Evolutionary conservation across 2,888 invertebrate species (phyloP), one percentile per base, ranked within the genome.

Genomic region (Cataglyphis albicans): DNA sequence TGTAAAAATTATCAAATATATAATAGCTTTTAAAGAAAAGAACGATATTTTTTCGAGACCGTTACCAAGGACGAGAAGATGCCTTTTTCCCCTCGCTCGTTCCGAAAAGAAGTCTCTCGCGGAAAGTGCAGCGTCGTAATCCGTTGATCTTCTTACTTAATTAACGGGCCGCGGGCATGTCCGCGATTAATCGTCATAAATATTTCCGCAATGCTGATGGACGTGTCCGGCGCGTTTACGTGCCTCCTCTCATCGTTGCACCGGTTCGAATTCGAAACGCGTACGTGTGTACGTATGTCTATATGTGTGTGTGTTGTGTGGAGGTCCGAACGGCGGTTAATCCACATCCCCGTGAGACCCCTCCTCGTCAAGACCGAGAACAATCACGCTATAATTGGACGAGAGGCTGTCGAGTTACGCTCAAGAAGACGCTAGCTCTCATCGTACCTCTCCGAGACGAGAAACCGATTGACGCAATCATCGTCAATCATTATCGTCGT

Each of bases 301-400:
- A n/a, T 15, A 6, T 72, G 72, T 25, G 55, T 5, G 35, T 55
- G 35, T 55, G 35, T 55, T 72, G 72, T 73, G 70, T 64, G 7
- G 68, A 59, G 44, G 70, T 80, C 59, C 21, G 41, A 73, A 67
- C 44, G 67, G 83, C 75, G 83, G 90, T 91, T 91, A 92, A 93
- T 93, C 92, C 89, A 78, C 84, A 84, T 81, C 89, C 92, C 89
- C 88, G 84, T 84, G 93, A 88, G 91, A 90, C 44, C 2, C 29
- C 29, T 29, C 29, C 21, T 21, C 35, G n/a, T 88, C 83, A 89
- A 91, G 90, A 89, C 89, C 90, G 90, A 18, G 68, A 87, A 93
- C 93, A 93, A 93, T 93, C 93, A 91, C 90, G 81, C 88, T 87
- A 90, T 93, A 93, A 93, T 93, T 93, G 93, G 93, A 92, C 93